These are phyloP conservation scores for Malurus melanocephalus DNA, from an alignment of 2,113 vertebrate species.

Conservation along the genomic window DNA sequence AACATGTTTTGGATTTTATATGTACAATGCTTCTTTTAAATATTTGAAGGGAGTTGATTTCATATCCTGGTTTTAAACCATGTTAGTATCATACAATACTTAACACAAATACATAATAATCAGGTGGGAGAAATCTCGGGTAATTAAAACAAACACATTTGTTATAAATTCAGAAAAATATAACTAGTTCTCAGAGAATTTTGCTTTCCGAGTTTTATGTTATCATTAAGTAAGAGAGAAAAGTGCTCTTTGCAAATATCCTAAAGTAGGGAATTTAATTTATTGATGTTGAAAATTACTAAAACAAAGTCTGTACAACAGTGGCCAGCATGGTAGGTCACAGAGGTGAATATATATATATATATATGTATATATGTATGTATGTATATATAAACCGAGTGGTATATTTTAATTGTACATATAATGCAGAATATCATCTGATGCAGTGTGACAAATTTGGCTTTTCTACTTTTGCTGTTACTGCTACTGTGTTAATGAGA, in stretches of 20 bases:
- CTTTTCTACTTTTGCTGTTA: neutral
- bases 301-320: neutral
- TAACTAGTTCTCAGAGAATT: neutral
- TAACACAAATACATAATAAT: neutral
- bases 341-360: neutral
- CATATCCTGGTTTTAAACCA: neutral
- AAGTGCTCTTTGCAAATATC: neutral
- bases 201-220: neutral
- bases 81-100: neutral
- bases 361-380: neutral
- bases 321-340: neutral
- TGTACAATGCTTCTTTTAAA: neutral
- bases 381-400: neutral
- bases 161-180: neutral
- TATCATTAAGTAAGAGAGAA: neutral
- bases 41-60: accelerated
- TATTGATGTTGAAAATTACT: neutral
- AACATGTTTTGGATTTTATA: neutral
- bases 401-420: neutral
- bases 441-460: neutral
- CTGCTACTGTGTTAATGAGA: neutral
- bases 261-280: neutral
- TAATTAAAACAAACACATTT: neutral
- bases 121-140: neutral
- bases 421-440: neutral